These are phyloP conservation scores for Melanaphis sacchari DNA, from an alignment of 1,140 invertebrate genomes.

Conservation along the genomic window DNA sequence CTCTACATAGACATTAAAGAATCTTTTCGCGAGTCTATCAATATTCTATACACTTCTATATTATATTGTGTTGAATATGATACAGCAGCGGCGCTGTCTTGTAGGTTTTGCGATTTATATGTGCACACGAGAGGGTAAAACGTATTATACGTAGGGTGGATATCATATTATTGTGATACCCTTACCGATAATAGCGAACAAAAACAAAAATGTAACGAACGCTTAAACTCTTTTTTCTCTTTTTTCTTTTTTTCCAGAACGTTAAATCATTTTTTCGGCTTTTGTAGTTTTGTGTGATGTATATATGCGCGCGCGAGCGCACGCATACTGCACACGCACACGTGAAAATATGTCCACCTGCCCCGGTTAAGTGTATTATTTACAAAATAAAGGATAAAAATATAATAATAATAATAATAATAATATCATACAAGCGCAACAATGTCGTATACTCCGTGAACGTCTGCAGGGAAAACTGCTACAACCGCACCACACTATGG, in stretches of 20 bases:
- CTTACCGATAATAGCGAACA: not conserved
- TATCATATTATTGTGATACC: not conserved
- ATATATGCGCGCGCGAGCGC: not conserved
- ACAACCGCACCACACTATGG: conserved; percentile 30
- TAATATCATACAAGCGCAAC: not conserved
- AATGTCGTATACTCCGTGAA: conserved; percentile 34
- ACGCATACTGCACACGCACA: not conserved
- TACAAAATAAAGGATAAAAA: conserved; percentile 23
- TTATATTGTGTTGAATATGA: not conserved
- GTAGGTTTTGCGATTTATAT: not conserved
- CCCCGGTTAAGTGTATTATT: not conserved
- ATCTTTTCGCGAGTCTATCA: not conserved
- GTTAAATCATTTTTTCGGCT: not conserved
- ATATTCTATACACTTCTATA: not conserved
- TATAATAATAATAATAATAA: not conserved
- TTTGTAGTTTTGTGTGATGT: conserved; percentile 15
- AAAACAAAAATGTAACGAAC: not conserved
- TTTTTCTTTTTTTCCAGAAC: not conserved
- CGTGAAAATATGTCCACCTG: conserved; percentile 40
- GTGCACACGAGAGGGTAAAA: not conserved
- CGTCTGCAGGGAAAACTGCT: conserved; percentile 28
- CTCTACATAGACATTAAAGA: not conserved
- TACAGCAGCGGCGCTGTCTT: not conserved
- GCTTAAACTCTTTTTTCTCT: conserved; percentile 37
- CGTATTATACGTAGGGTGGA: not conserved